Evolutionary conservation across 1,140 invertebrate genomes (phyloP), one percentile per base, ranked within the genome.

Genomic region (Hypothenemus hampei): DNA sequence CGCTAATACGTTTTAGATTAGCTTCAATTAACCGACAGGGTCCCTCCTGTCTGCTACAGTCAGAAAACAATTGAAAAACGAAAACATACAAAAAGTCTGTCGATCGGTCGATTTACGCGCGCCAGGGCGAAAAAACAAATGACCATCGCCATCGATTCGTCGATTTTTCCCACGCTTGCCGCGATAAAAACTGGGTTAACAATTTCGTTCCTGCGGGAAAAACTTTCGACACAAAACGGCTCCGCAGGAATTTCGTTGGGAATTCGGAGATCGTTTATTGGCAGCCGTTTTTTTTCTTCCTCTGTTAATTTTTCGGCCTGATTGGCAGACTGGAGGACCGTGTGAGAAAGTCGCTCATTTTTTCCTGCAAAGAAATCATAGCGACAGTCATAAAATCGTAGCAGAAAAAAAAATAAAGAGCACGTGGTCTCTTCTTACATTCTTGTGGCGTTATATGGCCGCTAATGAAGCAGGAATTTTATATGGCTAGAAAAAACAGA

Each of bases 121-220:
- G n/a, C n/a, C n/a, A n/a, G n/a, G n/a, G n/a, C n/a, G n/a, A n/a
- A n/a, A 23, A 44, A 53, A 53, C 39, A 43, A 53, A 43, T 44
- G 29, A 43, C 41, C 31, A 29, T 47, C 44, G 36, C 45, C 37
- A 22, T 29, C 23, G 37, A 41, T 11, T 21, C 31, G 35, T 41
- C 18, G 39, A 46, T 54, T 45, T 54, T 54, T 33, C 52, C 52
- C 35, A 29, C 29, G 29, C 50, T 18, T 29, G 43, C 16, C 15
- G 44, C 35, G 41, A 10, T 54, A 54, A 54, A 53, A 54, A 54
- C 31, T 47, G 52, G 52, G 43, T 46, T 54, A 54, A 54, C n/a
- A n/a, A 54, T 26, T 54, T 54, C 33, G 43, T 46, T 54, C 52
- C 52, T 54, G 52, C 52, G 31, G 52, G 52, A 54, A 47, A 54